Evolutionary conservation across 1,140 invertebrate species (phyloP), one percentile per base, ranked within the genome.

Genomic region (Drosophila novamexicana): DNA sequence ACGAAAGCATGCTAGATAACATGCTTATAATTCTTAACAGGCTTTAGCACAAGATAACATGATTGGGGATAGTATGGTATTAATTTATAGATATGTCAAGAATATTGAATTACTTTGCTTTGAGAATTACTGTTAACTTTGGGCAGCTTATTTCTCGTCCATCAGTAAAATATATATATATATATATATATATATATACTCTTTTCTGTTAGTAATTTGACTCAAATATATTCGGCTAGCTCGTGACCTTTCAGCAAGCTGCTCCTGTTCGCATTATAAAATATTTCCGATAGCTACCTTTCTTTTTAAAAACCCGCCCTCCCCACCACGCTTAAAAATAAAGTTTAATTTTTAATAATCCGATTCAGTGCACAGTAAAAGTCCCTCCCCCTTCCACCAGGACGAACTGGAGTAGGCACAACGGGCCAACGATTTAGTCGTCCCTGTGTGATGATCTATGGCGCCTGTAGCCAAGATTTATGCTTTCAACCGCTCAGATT

Each of bases 301-400:
- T 36, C 42, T 2, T 40, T 40, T 29, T 5, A 29, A 0, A 29
- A 12, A n/a, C 34, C 9, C 45, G 16, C 16, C 45, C 0, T 16
- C 14, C 6, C 44, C 7, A 45, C 14, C 7, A 16, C 9, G 8
- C 37, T 10, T 42, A 52, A 54, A 71, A 36, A 53, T 68, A 58
- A 72, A 66, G 81, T 84, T 84, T 74, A 77, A 74, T 85, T 84
- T 84, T 84, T 84, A 84, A 84, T 85, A 84, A 84, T 84, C 52
- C 77, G 78, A 79, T 69, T 39, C 58, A 69, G 57, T 29, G 77
- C 65, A 67, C 81, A 63, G 18, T 14, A 32, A 65, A 39, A 10
- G 18, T 45, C 36, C 7, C 45, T 18, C 9, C 16, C 34, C 6
- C 14, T 42, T 29, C n/a, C 47, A 44, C 50, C n/a, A 39, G 6